These are phyloP conservation scores for Pseudomyrmex dendroicus DNA, from an alignment of 1,140 invertebrate genomes.

Conservation along the genomic window DNA sequence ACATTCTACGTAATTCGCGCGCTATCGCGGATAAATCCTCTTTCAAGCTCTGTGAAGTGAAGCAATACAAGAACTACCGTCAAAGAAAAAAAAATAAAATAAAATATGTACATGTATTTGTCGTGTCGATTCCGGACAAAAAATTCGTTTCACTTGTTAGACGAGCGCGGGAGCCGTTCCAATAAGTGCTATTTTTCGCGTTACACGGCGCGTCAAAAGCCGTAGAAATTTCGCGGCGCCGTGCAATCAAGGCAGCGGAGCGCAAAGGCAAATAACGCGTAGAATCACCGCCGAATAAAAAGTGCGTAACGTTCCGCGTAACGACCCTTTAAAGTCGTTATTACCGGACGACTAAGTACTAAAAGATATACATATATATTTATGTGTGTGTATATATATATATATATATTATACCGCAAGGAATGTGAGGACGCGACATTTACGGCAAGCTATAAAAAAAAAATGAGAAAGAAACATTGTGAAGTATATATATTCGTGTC, in stretches of 20 bases:
- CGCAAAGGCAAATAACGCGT: conserved; percentile 54
- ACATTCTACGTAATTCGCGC: conserved; percentile 16
- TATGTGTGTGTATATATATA: no score
- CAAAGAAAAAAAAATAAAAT: background rate
- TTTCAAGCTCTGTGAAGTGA: background rate
- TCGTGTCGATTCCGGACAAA: background rate
- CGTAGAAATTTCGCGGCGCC: conserved; percentile 26
- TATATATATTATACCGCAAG: background rate
- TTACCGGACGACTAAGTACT: conserved; percentile 54
- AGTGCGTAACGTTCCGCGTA: conserved; percentile 53
- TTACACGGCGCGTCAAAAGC: background rate
- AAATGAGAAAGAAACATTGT: background rate
- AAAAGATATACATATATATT: background rate
- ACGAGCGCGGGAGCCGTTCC: background rate
- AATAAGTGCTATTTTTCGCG: background rate
- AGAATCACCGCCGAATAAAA: conserved; percentile 38
- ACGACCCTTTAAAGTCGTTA: conserved; percentile 55
- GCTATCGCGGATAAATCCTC: background rate
- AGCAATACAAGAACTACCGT: background rate
- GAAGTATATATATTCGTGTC: background rate
- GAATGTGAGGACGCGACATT: conserved; percentile 22
- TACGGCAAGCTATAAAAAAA: conserved; percentile 23
- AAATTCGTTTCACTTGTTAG: background rate
- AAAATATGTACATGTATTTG: background rate
- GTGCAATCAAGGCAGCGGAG: conserved; percentile 50